These are phyloP conservation scores for Anguilla japonica DNA, from an alignment of 2,113 vertebrate species.

Conservation along the genomic window DNA sequence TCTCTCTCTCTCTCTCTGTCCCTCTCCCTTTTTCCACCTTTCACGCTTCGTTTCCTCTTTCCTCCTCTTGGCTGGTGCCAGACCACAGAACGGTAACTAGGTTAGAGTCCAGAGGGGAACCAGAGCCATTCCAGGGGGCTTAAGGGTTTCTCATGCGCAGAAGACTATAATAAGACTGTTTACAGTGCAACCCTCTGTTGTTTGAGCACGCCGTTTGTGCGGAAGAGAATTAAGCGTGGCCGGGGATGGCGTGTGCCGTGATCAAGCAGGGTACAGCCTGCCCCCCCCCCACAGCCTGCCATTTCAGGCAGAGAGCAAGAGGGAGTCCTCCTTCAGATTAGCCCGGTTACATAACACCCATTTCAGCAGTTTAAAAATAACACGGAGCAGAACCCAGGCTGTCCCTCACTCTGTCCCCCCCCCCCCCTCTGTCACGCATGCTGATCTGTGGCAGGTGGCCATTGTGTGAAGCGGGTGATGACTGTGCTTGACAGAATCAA, in stretches of 20 bases:
- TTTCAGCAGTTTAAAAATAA: slow-evolving; percentile 56
- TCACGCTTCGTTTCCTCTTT: neutral
- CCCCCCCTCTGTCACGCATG: slow-evolving; percentile 5
- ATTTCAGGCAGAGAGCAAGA: slow-evolving; percentile 33
- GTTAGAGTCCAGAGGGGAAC: neutral
- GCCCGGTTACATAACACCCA: slow-evolving; percentile 53
- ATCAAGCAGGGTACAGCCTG: slow-evolving; percentile 18
- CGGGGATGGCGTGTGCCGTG: slow-evolving; percentile 11
- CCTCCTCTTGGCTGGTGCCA: slow-evolving; percentile 5
- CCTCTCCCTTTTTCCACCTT: slow-evolving; percentile 4
- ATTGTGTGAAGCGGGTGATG: slow-evolving; percentile 11
- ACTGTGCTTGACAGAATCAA: neutral
- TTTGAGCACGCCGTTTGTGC: neutral
- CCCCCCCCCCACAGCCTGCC: slow-evolving; percentile 39
- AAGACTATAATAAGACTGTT: neutral
- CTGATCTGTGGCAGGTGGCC: neutral
- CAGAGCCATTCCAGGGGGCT: neutral
- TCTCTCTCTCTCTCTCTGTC: neutral
- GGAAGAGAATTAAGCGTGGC: neutral
- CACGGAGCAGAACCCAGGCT: slow-evolving; percentile 39
- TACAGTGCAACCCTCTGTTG: neutral
- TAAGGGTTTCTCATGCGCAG: neutral
- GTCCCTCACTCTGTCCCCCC: neutral
- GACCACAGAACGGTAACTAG: slow-evolving; percentile 12
- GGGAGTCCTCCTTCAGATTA: slow-evolving; percentile 48